Evolutionary conservation across 1,140 invertebrate species (phyloP).

Genomic region (Drosophila chauvacae): DNA sequence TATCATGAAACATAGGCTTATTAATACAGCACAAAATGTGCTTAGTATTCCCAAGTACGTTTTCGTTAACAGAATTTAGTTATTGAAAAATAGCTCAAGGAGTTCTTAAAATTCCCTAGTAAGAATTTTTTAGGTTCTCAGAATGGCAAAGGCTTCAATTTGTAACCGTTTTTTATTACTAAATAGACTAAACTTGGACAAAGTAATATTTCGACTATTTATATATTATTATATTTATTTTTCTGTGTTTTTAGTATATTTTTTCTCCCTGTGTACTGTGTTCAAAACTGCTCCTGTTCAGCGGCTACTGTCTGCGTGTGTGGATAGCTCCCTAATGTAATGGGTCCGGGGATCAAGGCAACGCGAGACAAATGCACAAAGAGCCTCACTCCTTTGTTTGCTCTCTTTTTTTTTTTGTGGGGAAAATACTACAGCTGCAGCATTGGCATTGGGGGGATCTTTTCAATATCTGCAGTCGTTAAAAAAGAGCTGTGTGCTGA

Average conservation of each 20-base stretch:
- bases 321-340: slow-evolving; percentile 56
- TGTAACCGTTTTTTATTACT: too few relatives aligned
- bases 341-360: slow-evolving; percentile 80
- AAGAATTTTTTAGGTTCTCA: background rate
- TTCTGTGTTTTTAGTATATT: too few relatives aligned
- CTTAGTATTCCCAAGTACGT: background rate
- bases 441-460: slow-evolving; percentile 29
- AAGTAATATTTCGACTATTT: background rate
- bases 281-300: slow-evolving; percentile 39
- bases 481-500: slow-evolving; percentile 32
- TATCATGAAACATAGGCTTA: too few relatives aligned
- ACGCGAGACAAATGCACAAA: slow-evolving; percentile 80
- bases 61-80: too few relatives aligned
- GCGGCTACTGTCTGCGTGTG: slow-evolving; percentile 38
- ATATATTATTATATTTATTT: background rate
- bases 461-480: slow-evolving; percentile 29
- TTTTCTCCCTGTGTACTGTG: background rate
- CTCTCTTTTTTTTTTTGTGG: background rate
- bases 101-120: too few relatives aligned
- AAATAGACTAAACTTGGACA: too few relatives aligned
- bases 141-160: background rate
- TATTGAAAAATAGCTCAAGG: too few relatives aligned
- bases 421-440: slow-evolving; percentile 29
- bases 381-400: slow-evolving; percentile 55
- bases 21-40: too few relatives aligned